Evolutionary conservation across 2,888 invertebrate genomes (phyloP).

Genomic region (Ichneumon xanthorius): DNA sequence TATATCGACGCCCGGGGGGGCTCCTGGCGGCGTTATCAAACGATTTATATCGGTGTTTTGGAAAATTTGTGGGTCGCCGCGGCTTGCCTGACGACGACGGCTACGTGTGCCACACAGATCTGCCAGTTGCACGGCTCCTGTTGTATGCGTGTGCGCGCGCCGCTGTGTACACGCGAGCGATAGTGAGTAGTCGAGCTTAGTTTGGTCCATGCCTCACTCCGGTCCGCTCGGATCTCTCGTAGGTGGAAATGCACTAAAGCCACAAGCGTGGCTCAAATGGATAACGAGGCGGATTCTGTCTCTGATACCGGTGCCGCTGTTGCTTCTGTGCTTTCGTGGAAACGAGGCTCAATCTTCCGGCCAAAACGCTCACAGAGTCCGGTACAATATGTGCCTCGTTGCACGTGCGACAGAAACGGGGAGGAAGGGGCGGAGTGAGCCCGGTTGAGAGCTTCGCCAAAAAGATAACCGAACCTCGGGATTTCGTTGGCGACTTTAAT

Average conservation of each 20-base stretch:
- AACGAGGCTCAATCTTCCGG: slow-evolving; percentile 37
- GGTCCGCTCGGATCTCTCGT: slow-evolving; percentile 15
- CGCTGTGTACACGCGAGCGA: background rate
- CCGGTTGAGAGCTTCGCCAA: slow-evolving; percentile 10
- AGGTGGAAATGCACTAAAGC: slow-evolving; percentile 24
- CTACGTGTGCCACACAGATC: slow-evolving; percentile 1
- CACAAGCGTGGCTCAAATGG: slow-evolving; percentile 35
- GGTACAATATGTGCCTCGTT: background rate
- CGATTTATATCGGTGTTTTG: slow-evolving; percentile 82
- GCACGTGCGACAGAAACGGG: slow-evolving; percentile 1
- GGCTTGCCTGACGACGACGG: slow-evolving; percentile 47
- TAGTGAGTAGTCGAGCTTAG: slow-evolving; percentile 34
- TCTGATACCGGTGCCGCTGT: slow-evolving; percentile 4
- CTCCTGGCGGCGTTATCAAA: slow-evolving; percentile 78
- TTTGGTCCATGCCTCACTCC: slow-evolving; percentile 6
- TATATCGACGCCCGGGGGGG: slow-evolving; percentile 77
- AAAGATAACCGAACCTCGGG: slow-evolving; percentile 44
- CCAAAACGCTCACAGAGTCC: slow-evolving; percentile 13
- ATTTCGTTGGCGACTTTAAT: slow-evolving; percentile 52
- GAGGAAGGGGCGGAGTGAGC: background rate
- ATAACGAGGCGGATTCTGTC: slow-evolving; percentile 41
- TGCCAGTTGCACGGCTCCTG: slow-evolving; percentile 28
- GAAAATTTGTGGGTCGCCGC: slow-evolving; percentile 78
- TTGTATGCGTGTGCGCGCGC: background rate
- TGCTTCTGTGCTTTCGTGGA: slow-evolving; percentile 29